Percentiles rank a stretch among this genome's conserved stretches.
Evolutionary conservation across 2,888 invertebrate species (phyloP).

Genomic region (Lasioglossum vierecki): DNA sequence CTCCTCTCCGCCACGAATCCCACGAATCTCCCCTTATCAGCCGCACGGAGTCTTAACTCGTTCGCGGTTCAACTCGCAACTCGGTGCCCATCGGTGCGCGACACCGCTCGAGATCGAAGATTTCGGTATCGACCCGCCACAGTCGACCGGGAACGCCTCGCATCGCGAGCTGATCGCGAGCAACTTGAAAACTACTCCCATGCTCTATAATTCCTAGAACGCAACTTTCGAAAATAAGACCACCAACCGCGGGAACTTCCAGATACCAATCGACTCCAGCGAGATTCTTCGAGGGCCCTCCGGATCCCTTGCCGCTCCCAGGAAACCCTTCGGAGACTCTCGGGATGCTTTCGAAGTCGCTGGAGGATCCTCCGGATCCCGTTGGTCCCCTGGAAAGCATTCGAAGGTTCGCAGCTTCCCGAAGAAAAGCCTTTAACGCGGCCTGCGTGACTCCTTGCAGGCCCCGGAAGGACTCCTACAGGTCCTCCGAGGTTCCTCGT

Average conservation of each 20-base stretch:
- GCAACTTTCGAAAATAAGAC: neutral
- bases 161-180: slow-evolving; percentile 30
- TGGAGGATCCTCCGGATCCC: neutral
- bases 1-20: slow-evolving; percentile 3
- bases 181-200: neutral
- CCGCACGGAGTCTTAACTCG: slow-evolving; percentile 23
- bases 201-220: slow-evolving; percentile 4
- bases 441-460: neutral
- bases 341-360: neutral
- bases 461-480: neutral
- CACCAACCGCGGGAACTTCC: neutral
- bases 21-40: slow-evolving; percentile 32
- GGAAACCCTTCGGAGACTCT: neutral
- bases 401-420: neutral
- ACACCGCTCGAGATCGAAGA: slow-evolving; percentile 36
- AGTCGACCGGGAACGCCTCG: neutral
- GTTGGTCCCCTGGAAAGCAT: neutral
- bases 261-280: neutral
- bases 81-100: slow-evolving; percentile 28
- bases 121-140: slow-evolving; percentile 25
- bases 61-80: slow-evolving; percentile 43
- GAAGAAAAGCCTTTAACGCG: neutral
- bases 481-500: neutral
- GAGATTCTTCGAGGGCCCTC: neutral
- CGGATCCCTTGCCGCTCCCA: neutral